Evolutionary conservation across 1,140 invertebrate species (phyloP).

Genomic region (Orius insidiosus): DNA sequence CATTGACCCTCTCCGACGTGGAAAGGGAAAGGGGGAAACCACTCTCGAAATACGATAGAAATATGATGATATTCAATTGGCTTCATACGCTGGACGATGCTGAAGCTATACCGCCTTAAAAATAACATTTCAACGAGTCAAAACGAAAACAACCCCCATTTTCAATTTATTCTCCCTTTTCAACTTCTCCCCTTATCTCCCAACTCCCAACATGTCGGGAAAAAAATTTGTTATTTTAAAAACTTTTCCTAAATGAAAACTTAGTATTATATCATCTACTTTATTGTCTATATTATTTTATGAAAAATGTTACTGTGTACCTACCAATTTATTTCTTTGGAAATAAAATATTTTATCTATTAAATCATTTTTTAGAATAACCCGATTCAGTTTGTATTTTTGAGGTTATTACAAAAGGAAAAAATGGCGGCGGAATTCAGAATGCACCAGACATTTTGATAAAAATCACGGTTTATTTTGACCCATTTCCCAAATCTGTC

Average conservation of each 20-base stretch:
- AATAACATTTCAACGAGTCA: neutral
- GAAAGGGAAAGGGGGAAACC: slow-evolving; percentile 66
- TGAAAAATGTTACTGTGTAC: neutral
- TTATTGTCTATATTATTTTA: neutral
- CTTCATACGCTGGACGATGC: slow-evolving; percentile 61
- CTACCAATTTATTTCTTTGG: neutral
- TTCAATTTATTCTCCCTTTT: too few species aligned
- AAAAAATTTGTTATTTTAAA: neutral
- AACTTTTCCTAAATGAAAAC: neutral
- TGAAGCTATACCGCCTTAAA: slow-evolving; percentile 4
- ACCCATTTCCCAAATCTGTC: too few species aligned
- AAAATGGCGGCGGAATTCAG: too few species aligned
- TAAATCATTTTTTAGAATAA: too few species aligned
- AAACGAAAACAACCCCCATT: neutral
- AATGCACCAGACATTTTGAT: too few species aligned
- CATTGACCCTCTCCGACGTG: slow-evolving; percentile 55
- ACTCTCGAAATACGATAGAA: slow-evolving; percentile 68
- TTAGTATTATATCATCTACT: neutral
- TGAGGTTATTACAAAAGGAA: too few species aligned
- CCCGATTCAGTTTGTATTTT: too few species aligned
- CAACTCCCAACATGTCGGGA: neutral
- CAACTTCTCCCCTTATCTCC: neutral
- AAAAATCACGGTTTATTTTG: too few species aligned
- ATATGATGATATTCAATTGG: slow-evolving; percentile 90
- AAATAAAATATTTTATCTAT: too few species aligned